Evolutionary conservation across 2,797 vertebrate species (phyloP).

Genomic region (Adelosebastes latens): DNA sequence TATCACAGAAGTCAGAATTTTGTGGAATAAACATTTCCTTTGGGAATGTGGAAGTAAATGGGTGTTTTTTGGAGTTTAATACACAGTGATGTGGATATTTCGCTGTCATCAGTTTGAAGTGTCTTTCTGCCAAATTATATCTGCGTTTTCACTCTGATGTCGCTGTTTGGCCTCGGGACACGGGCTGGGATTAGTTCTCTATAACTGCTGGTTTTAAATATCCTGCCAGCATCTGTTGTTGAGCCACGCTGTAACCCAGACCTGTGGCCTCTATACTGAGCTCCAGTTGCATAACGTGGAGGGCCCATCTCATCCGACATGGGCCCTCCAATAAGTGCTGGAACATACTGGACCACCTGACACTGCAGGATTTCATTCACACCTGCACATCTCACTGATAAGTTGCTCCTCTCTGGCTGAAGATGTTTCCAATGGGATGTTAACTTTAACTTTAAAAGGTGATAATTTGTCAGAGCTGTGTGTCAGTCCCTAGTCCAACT

Average conservation of each 20-base stretch:
- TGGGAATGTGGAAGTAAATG: background rate
- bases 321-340: background rate
- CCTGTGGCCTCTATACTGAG: background rate
- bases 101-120: background rate
- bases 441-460: background rate
- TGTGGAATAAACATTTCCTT: background rate
- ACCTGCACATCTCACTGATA: background rate
- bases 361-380: conserved; percentile 2
- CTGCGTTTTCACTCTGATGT: background rate
- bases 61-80: background rate
- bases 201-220: background rate
- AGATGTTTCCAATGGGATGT: background rate
- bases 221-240: conserved; percentile 14
- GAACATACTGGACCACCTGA: background rate
- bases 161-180: background rate
- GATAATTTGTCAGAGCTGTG: background rate
- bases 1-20: background rate
- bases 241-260: background rate
- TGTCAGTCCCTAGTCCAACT: too few species aligned
- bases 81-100: background rate
- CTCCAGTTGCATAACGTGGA: background rate
- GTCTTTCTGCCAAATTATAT: background rate
- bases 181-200: background rate
- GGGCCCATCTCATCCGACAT: background rate
- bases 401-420: background rate